Conservation (phyloP, 1,140 invertebrate species). For the Calephelis virginiensis region DNA sequence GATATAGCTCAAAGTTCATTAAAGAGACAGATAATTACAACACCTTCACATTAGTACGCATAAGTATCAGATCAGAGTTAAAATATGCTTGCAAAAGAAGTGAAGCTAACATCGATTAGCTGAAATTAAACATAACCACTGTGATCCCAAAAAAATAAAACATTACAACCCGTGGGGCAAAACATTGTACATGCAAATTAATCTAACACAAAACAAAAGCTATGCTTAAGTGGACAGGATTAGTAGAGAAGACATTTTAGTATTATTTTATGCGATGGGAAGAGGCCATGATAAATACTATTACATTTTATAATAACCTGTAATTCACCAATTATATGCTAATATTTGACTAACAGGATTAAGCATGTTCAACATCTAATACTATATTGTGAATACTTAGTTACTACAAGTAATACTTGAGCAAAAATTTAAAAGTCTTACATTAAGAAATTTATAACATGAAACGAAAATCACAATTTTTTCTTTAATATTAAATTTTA, state of each 20-base stretch:
- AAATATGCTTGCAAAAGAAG: slow-evolving; percentile 9
- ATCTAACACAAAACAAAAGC: slow-evolving; percentile 60
- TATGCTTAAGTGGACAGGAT: slow-evolving; percentile 55
- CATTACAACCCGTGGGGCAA: slow-evolving; percentile 56
- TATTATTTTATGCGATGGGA: slow-evolving; percentile 47
- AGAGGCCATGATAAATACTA: slow-evolving; percentile 51
- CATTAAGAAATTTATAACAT: too few relatives aligned
- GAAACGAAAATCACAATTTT: too few relatives aligned
- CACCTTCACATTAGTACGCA: neutral
- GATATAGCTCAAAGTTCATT: neutral
- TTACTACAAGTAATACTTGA: neutral
- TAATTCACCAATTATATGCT: slow-evolving; percentile 28
- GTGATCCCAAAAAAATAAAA: slow-evolving; percentile 44
- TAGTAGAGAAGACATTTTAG: slow-evolving; percentile 39
- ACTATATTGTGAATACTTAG: too few relatives aligned
- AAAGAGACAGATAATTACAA: slow-evolving; percentile 1
- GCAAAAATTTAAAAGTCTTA: neutral
- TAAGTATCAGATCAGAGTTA: neutral
- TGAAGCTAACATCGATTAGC: slow-evolving; percentile 32
- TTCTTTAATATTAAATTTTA: too few relatives aligned
- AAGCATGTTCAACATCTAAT: neutral
- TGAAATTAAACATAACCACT: slow-evolving; percentile 36
- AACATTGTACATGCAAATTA: slow-evolving; percentile 73
- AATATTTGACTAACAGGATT: slow-evolving; percentile 17
- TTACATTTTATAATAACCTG: slow-evolving; percentile 2